These are phyloP conservation scores for Chaetoderma sp. DNA, from an alignment of 2,888 invertebrate species.

Conservation along the genomic window DNA sequence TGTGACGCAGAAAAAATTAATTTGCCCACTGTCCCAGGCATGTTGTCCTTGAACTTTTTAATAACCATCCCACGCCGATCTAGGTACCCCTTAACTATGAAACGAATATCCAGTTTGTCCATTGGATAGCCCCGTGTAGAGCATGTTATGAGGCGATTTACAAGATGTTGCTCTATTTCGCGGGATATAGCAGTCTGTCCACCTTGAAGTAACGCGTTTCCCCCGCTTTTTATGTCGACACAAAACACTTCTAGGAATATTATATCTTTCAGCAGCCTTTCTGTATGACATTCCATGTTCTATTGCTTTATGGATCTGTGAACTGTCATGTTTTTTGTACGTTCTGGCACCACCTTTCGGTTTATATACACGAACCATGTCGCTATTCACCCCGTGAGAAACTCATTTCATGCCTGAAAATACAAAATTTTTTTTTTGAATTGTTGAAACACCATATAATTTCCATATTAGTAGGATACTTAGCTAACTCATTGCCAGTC, in stretches of 20 bases:
- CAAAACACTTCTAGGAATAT: not conserved
- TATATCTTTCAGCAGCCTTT: not conserved
- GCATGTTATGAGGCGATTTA: not conserved
- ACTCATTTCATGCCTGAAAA: no score
- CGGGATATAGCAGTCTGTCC: not conserved
- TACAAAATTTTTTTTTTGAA: no score
- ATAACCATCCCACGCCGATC: conserved; percentile 36
- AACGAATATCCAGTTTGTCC: conserved; percentile 30
- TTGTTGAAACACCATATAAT: no score
- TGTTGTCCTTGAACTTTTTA: conserved; percentile 36
- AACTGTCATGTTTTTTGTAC: no score
- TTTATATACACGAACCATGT: no score
- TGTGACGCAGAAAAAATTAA: conserved; percentile 14
- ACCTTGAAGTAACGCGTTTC: not conserved
- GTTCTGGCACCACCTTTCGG: no score
- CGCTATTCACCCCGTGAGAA: no score
- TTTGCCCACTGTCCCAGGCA: conserved; percentile 32
- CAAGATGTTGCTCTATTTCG: not conserved
- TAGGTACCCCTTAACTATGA: conserved; percentile 45
- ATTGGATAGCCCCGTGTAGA: not conserved
- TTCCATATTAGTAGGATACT: no score
- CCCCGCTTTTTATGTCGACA: not conserved
- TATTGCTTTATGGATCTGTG: no score
- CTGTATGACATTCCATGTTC: not conserved
- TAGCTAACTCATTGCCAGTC: no score